Conservation (phyloP, 2,113 vertebrate species). For the Phocoena sinus region DNA sequence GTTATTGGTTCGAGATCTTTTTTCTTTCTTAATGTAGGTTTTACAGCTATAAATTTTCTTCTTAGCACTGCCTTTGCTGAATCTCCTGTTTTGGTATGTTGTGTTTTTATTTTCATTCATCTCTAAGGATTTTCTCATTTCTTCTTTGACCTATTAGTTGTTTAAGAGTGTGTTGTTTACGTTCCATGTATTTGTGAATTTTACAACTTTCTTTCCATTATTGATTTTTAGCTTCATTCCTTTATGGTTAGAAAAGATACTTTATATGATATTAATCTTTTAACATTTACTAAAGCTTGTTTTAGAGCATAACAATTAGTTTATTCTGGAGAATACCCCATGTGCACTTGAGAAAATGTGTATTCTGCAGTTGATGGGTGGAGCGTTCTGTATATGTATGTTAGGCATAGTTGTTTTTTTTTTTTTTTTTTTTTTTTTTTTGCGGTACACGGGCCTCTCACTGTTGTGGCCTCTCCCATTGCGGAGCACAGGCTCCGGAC, state of each 20-base stretch:
- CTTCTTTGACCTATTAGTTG: background rate
- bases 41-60: too few species aligned
- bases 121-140: background rate
- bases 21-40: background rate
- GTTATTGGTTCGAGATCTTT: accelerated
- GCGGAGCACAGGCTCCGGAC: too few species aligned
- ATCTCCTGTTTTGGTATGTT: background rate
- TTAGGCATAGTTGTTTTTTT: too few species aligned
- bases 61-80: background rate
- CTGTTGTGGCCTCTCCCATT: too few species aligned
- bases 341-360: accelerated
- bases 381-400: accelerated
- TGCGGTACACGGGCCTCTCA: too few species aligned
- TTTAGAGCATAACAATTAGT: accelerated
- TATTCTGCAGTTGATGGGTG: accelerated
- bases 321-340: background rate
- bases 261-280: background rate
- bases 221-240: background rate
- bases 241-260: background rate
- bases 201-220: background rate
- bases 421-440: too few species aligned
- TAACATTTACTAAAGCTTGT: background rate
- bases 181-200: background rate
- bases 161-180: background rate
- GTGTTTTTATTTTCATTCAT: background rate